Evolutionary conservation across 2,113 vertebrate genomes (phyloP), one percentile per base, ranked within the genome.

Genomic region (Microcebus tavaratra): DNA sequence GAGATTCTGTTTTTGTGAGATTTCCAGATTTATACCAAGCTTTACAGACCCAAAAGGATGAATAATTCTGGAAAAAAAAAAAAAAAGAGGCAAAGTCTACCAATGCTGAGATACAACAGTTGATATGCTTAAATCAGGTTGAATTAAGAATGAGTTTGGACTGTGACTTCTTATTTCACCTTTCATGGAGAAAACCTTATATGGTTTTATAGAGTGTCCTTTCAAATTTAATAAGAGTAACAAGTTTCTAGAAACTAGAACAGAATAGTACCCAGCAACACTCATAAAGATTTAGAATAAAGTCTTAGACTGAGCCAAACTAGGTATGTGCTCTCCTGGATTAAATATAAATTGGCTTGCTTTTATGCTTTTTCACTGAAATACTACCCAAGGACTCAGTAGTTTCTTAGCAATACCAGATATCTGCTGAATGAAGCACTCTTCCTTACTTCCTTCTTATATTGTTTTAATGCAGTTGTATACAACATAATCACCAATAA

Each of bases 1-100:
- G 97, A 97, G 76, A 94, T 70, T 95, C 95, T 96, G 70, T 96
- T 94, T 97, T 61, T 89, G 57, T 94, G 87, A 93, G 42, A 88
- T 94, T 97, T 97, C 93, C 90, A 97, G 65, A 90, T 83, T 91
- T 91, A 93, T 78, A 95, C 84, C 55, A 94, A 85, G 36, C 21
- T 88, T 92, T 93, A 45, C 39, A 90, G 75, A 82, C 80, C 75
- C 76, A 88, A 42, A 88, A 25, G 55, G 20, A 96, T 84, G 39
- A 18, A 83, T 59, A 96, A 93, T 88, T 95, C 31, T 86, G 67
- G 36, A 36, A 36, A 4, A 18, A 67, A 68, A 55, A 53, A 3
- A 15, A 65, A 7, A 76, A 4, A 39, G 8, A 87, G 6, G 50
- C 34, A 70, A 11, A 85, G 9, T 36, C 31, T 78, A 95, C 61